Evolutionary conservation across 1,140 invertebrate genomes (phyloP), one percentile per base, ranked within the genome.

Genomic region (Brachionus angularis): DNA sequence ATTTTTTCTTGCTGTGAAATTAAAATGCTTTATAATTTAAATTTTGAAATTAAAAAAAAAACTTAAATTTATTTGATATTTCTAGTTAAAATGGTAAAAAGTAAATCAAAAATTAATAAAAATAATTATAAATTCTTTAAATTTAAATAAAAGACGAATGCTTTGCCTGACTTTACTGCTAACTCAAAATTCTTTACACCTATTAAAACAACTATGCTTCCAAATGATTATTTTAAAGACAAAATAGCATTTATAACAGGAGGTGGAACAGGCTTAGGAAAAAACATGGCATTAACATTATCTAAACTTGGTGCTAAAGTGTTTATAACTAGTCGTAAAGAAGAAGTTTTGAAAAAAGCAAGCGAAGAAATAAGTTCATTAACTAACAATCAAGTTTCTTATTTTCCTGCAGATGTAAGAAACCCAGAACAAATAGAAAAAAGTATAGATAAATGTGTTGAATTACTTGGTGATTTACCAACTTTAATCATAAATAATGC

Each of bases 401-500:
- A 52, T 61, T 23, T 31, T 62, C 73, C 80, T 36, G 78, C 80
- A 44, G 85, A 86, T 78, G 81, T 86, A 1, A 76, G 85, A 25
- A 78, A 85, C 73, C 78, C 81, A 14, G 77, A 74, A 31, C 76
- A 75, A 29, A 78, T 86, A 0, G 77, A 79, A 72, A 69, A 72
- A 55, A 84, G 83, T 4, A 76, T 86, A n/a, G 84, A 86, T 73
- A 72, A 78, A 1, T 81, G 83, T 73, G 81, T 82, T 58, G 75
- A 77, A 34, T 77, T 79, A 64, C 78, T 86, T 71, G 85, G 85
- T 16, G 55, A 34, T 47, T 75, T 85, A 14, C 85, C 85, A 7
- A 78, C 82, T 58, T 76, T 86, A 14, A 73, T 86, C 29, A 79
- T 86, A 14, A 86, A 86, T 75, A 86, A 86, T 77, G 85, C 85